A percentile compares a stretch with the other conserved stretches of the same genome.
phyloP scores from a whole-genome alignment of 2,888 invertebrate genomes.

The Leucozona laternaria region DNA sequence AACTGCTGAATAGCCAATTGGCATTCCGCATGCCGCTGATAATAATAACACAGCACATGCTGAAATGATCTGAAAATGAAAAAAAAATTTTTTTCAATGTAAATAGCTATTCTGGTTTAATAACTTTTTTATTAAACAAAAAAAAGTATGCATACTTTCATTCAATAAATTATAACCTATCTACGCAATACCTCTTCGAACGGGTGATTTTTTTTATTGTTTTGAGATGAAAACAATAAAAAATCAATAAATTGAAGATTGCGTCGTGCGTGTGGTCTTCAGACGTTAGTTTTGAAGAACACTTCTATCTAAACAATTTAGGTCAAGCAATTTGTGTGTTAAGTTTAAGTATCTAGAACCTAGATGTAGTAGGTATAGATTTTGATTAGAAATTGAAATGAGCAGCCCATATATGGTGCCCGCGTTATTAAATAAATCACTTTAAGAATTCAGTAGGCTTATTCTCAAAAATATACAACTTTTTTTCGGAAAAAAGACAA shows the following conservation, averaged over 20 bases:
- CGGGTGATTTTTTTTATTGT: background rate
- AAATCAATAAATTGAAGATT: background rate
- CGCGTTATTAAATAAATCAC: background rate
- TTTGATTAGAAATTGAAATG: slow-evolving; percentile 23
- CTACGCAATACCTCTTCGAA: background rate
- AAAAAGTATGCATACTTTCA: background rate
- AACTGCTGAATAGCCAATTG: slow-evolving; percentile 90
- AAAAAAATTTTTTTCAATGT: background rate
- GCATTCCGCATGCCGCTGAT: slow-evolving; percentile 91
- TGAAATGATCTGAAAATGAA: slow-evolving; percentile 86
- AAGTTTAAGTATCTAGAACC: too few relatives aligned
- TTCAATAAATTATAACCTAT: background rate
- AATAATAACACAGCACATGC: slow-evolving; percentile 89
- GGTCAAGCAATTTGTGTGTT: slow-evolving; percentile 57
- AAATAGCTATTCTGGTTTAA: too few relatives aligned
- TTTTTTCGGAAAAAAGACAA: too few relatives aligned
- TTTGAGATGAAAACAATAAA: background rate
- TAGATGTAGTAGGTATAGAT: too few relatives aligned
- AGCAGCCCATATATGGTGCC: background rate
- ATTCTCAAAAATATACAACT: too few relatives aligned
- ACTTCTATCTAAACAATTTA: slow-evolving; percentile 45
- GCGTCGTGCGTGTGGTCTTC: background rate
- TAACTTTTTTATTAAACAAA: background rate
- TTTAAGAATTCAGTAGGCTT: too few relatives aligned
- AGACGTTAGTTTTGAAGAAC: too few relatives aligned